Conservation (phyloP, 1,140 invertebrate genomes). For the Ceratoteleas bidentatus region DNA sequence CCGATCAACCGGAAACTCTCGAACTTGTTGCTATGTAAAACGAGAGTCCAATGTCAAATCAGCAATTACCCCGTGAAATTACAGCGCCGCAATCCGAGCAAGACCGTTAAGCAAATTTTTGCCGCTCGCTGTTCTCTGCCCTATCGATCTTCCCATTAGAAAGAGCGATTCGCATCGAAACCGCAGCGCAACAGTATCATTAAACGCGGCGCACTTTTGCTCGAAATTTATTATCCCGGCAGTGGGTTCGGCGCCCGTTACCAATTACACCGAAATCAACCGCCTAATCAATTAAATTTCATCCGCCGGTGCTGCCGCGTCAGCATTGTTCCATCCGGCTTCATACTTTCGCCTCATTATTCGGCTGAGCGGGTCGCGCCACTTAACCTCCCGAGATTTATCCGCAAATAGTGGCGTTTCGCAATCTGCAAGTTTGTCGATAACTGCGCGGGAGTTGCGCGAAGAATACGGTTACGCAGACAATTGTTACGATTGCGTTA, state of each 20-base stretch:
- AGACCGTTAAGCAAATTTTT: not conserved
- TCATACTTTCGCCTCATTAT: constrained; percentile 58
- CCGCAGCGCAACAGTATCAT: constrained; percentile 34
- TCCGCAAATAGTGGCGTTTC: constrained; percentile 49
- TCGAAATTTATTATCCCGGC: constrained; percentile 37
- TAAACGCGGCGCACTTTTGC: constrained; percentile 22
- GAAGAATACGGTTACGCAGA: constrained; percentile 35
- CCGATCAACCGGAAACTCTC: not conserved
- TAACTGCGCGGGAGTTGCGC: constrained; percentile 54
- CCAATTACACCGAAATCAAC: constrained; percentile 60
- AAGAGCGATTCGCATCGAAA: constrained; percentile 19
- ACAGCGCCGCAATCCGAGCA: not conserved
- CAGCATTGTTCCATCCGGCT: constrained; percentile 50
- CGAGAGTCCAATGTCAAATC: not conserved
- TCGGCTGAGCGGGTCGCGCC: constrained; percentile 43
- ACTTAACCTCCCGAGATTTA: constrained; percentile 43
- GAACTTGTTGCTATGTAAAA: not conserved
- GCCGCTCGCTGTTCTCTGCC: not conserved
- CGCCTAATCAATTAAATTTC: constrained; percentile 63
- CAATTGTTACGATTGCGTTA: constrained; percentile 28
- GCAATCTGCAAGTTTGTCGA: constrained; percentile 55
- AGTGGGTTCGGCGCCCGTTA: constrained; percentile 24
- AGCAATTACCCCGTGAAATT: not conserved
- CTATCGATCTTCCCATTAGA: constrained; percentile 20
- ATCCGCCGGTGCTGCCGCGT: constrained; percentile 36